Evolutionary conservation across 2,888 invertebrate species (phyloP), one percentile per base, ranked within the genome.

Genomic region (Apotomis capreana): DNA sequence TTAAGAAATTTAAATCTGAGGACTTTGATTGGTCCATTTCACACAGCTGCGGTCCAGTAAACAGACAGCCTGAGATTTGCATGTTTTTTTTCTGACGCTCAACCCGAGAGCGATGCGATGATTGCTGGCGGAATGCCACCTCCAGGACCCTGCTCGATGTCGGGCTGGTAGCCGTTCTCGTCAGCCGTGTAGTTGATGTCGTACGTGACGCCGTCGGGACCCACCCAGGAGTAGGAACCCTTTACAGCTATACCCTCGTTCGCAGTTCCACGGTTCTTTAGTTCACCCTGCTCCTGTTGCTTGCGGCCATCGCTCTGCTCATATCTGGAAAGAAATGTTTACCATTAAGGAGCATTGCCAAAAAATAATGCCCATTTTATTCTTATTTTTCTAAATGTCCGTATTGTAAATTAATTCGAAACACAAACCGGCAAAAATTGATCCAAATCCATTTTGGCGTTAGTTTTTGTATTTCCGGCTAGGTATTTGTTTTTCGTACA

Each of bases 141-240:
- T 0, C 85, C 85, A 0, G 86, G 84, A 0, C 86, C 85, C 73
- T 89, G 87, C 57, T 88, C 86, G 15, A 89, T 87, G 15, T 82
- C 85, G 2, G 94, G 94, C 75, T 93, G 92, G 89, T 89, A 95
- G 6, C 94, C 95, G 77, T 94, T 94, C 77, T 94, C 94, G 76
- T 94, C 94, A 40, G 94, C 94, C 5, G 89, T 82, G 85, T 94
- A 95, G 61, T 81, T 91, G 36, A 94, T 85, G 15, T 86, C 89
- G 82, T 94, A 94, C 2, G 84, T 87, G 58, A 91, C 87, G 9
- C 93, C 93, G 72, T 94, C 93, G 51, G 93, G 92, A 3, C 87
- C 94, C 0, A 90, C 79, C 85, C 92, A 94, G 37, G 90, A 86
- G 86, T 90, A 94, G 3, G 90, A 88, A 13, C 95, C 95, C 59